Conservation (phyloP, 1,140 invertebrate genomes). For the Scaptomyza pallida region DNA sequence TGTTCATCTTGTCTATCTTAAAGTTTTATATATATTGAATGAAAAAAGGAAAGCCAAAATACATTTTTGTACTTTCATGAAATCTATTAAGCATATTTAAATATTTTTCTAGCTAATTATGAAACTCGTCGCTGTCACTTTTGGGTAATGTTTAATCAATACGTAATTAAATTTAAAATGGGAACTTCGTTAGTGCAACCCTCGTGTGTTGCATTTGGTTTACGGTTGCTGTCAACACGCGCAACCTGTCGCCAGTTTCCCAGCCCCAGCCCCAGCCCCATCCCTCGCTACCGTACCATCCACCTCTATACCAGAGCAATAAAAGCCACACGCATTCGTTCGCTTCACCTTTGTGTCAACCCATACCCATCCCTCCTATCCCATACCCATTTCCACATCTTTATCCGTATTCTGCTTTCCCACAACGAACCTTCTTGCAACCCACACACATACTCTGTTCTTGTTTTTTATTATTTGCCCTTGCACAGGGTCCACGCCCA, state of each 20-base stretch:
- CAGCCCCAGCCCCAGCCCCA: too few relatives aligned
- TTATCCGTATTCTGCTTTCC: neutral
- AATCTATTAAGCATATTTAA: neutral
- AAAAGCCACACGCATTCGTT: slow-evolving; percentile 71
- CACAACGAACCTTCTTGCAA: neutral
- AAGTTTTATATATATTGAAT: too few relatives aligned
- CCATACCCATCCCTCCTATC: too few relatives aligned
- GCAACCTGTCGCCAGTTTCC: slow-evolving; percentile 70
- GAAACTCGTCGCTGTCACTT: neutral
- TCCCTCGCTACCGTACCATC: neutral
- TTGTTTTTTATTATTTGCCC: slow-evolving; percentile 7
- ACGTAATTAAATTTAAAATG: slow-evolving; percentile 23
- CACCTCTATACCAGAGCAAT: slow-evolving; percentile 46
- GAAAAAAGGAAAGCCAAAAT: too few relatives aligned
- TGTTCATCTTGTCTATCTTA: too few relatives aligned
- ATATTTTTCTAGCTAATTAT: neutral
- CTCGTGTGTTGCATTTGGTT: slow-evolving; percentile 35
- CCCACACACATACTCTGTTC: neutral
- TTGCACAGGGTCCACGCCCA: slow-evolving; percentile 28
- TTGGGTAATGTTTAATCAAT: slow-evolving; percentile 4
- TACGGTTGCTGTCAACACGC: slow-evolving; percentile 64
- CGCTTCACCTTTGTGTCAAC: slow-evolving; percentile 43
- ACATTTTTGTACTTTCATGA: too few relatives aligned
- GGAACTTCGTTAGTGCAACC: slow-evolving; percentile 37
- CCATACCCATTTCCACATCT: neutral